Base-by-base conservation (phyloP, 2,888 invertebrate genomes). In the Encarsia formosa region DNA sequence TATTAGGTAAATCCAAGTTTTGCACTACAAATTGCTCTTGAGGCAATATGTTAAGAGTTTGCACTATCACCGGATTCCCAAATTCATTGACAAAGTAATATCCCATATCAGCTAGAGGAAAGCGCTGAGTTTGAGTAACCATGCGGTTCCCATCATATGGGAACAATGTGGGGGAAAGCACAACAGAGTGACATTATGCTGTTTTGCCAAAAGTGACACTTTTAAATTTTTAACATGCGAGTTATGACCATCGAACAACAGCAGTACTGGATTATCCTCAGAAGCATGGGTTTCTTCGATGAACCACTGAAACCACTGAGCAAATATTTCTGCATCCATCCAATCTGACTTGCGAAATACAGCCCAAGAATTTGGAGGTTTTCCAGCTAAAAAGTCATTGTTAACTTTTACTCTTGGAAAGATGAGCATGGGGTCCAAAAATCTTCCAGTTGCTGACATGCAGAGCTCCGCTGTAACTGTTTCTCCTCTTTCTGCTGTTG, bases 41-140 rank as follows among this genome's bases (percentile, higher is more conserved):
- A n/a, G 16, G 26, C 16, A 43, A 22, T 24, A 22, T 43, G 43
- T 32, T 46, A 24, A 38, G 5, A 29, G n/a, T 46, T 46, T 38
- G 18, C 35, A 29, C 26, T 37, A 29, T 8, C 16, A 32, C n/a
- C n/a, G n/a, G n/a, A n/a, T n/a, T n/a, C n/a, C n/a, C n/a, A n/a
- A n/a, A n/a, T n/a, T n/a, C n/a, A n/a, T n/a, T n/a, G n/a, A n/a
- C n/a, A n/a, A n/a, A n/a, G n/a, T n/a, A n/a, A n/a, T n/a, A n/a
- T n/a, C n/a, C n/a, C n/a, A n/a, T n/a, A n/a, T n/a, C n/a, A n/a
- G n/a, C n/a, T n/a, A n/a, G n/a, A n/a, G n/a, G n/a, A n/a, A n/a
- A n/a, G n/a, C n/a, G n/a, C n/a, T n/a, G n/a, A n/a, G n/a, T n/a
- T n/a, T n/a, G n/a, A n/a, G n/a, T n/a, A n/a, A n/a, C n/a, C n/a